Evolutionary conservation across 2,113 vertebrate species (phyloP).

Genomic region (Nannospalax galili): DNA sequence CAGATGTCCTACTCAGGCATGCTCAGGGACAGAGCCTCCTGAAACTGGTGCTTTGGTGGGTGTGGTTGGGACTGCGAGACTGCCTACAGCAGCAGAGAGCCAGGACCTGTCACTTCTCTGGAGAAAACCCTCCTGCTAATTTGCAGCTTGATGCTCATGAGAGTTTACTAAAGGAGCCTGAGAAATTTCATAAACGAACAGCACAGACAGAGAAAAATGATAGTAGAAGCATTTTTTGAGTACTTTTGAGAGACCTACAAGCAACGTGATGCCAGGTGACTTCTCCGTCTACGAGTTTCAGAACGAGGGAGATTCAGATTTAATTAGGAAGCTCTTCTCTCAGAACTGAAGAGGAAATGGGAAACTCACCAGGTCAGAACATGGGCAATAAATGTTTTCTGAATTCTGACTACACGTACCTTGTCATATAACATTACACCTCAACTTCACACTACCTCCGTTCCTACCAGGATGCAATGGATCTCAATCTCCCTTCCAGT

Average conservation of each 20-base stretch:
- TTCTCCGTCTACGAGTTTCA: background rate
- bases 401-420: background rate
- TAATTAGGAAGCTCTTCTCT: conserved; percentile 9
- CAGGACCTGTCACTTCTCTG: background rate
- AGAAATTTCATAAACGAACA: background rate
- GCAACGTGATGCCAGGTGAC: background rate
- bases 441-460: background rate
- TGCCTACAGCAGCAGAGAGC: background rate
- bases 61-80: background rate
- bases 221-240: background rate
- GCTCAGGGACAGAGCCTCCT: background rate
- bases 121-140: background rate
- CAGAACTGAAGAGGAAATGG: background rate
- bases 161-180: background rate
- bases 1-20: rapidly evolving
- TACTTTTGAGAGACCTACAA: background rate
- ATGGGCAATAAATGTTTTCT: conserved; percentile 20
- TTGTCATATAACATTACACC: background rate
- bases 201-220: background rate
- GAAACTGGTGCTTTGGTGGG: background rate
- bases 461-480: background rate
- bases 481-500: background rate
- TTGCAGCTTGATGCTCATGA: background rate
- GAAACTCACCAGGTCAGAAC: background rate
- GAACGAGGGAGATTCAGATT: background rate